A percentile compares a stretch with the other conserved stretches of the same genome.
These are phyloP conservation scores for Syngnathus scovelli DNA, from an alignment of 2,113 vertebrate species.

Conservation along the genomic window DNA sequence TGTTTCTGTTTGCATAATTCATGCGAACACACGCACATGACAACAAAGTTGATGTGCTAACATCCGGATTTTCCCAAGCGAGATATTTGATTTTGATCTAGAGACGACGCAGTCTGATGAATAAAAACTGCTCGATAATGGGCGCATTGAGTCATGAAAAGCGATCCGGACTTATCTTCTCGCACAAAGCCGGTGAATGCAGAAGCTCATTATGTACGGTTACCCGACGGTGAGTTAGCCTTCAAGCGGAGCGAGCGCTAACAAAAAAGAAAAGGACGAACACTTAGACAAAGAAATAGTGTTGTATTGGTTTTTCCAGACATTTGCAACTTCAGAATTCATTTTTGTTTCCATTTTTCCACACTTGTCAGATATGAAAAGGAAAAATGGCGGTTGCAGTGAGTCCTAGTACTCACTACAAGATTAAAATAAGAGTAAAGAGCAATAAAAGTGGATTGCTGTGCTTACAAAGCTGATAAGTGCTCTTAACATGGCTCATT, in stretches of 20 bases:
- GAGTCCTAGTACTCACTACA: neutral
- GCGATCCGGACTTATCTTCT: slow-evolving; percentile 43
- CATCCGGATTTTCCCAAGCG: slow-evolving; percentile 33
- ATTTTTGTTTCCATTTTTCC: neutral
- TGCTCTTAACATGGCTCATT: neutral
- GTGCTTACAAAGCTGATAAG: slow-evolving; percentile 14
- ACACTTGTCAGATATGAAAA: neutral
- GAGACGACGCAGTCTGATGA: slow-evolving; percentile 40
- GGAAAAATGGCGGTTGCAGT: neutral
- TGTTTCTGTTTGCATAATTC: slow-evolving; percentile 39
- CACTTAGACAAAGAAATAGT: slow-evolving; percentile 40
- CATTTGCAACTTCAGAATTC: slow-evolving; percentile 11
- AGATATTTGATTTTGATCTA: slow-evolving; percentile 52
- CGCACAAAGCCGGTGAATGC: slow-evolving; percentile 40
- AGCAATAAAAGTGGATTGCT: neutral
- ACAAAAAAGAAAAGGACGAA: slow-evolving; percentile 40
- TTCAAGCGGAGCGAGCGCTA: slow-evolving; percentile 40
- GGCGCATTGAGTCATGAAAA: slow-evolving; percentile 60
- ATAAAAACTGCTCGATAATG: slow-evolving; percentile 50
- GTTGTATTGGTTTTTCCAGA: slow-evolving; percentile 20
- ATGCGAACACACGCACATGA: slow-evolving; percentile 12
- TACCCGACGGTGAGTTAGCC: slow-evolving; percentile 37
- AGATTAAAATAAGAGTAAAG: neutral
- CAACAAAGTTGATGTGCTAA: slow-evolving; percentile 8
- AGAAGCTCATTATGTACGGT: slow-evolving; percentile 50